phyloP scores from a whole-genome alignment of 2,113 vertebrate genomes.

The Coreoperca whiteheadi region DNA sequence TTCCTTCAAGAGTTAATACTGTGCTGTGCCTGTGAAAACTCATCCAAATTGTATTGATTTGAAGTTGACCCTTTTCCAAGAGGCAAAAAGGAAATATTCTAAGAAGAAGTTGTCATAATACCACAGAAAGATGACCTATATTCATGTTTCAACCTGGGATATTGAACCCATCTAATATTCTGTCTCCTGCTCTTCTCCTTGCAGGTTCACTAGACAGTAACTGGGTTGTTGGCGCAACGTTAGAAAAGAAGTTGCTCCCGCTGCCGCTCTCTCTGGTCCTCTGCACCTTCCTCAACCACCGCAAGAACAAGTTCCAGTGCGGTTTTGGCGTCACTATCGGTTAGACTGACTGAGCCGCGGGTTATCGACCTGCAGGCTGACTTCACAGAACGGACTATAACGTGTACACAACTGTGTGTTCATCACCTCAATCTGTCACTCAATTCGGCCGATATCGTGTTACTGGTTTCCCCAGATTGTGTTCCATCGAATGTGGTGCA shows the following conservation, averaged over 20 bases:
- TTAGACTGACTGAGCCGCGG: slow-evolving; percentile 60
- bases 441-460: not conserved
- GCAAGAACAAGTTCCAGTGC: slow-evolving; percentile 92
- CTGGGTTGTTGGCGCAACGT: slow-evolving; percentile 89
- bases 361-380: not conserved
- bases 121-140: not conserved
- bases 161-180: not conserved
- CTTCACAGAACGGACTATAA: slow-evolving; percentile 24
- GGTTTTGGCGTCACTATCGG: slow-evolving; percentile 92
- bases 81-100: too few species aligned
- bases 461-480: slow-evolving; percentile 6
- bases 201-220: slow-evolving; percentile 91
- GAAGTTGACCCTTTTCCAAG: not conserved
- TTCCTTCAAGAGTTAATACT: not conserved
- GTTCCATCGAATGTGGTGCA: slow-evolving; percentile 15
- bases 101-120: not conserved
- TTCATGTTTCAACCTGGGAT: too few species aligned
- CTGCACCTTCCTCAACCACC: slow-evolving; percentile 91
- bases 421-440: slow-evolving; percentile 28
- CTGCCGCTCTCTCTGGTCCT: slow-evolving; percentile 90
- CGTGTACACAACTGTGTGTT: slow-evolving; percentile 13
- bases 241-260: slow-evolving; percentile 91
- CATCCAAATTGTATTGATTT: not conserved
- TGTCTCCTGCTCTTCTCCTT: not conserved
- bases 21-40: not conserved